Conservation (phyloP, 2,888 invertebrate genomes). For the Heliconius aoede region DNA sequence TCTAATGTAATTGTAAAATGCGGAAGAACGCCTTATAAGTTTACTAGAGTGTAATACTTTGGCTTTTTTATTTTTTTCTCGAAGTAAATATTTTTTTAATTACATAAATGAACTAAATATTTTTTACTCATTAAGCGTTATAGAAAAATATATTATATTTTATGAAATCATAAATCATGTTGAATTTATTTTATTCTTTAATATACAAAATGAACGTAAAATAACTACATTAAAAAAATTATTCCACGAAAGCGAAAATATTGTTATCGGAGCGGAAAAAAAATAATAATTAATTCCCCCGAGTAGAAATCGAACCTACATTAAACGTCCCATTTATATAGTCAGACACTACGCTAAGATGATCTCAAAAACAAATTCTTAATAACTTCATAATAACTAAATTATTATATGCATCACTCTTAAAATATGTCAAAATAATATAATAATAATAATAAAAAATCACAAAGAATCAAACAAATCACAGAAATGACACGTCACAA, state of each 20-base stretch:
- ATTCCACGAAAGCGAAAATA: no score
- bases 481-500: conserved; percentile 42
- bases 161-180: no score
- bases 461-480: conserved; percentile 14
- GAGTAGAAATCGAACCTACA: background rate
- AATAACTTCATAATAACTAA: background rate
- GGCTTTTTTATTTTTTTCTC: background rate
- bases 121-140: background rate
- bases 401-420: background rate
- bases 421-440: background rate
- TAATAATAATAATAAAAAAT: background rate
- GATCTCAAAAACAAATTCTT: background rate
- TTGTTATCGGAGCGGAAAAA: background rate
- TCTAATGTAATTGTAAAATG: conserved; percentile 20
- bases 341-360: background rate
- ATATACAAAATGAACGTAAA: no score
- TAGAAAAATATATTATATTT: no score
- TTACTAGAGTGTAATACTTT: conserved; percentile 4
- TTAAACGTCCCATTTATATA: background rate
- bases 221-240: no score
- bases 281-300: background rate
- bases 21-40: conserved; percentile 10
- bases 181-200: no score
- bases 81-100: background rate
- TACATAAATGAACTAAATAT: background rate